Percentiles rank a stretch among this genome's conserved stretches.
These are phyloP conservation scores for Agrypnus murinus DNA, from an alignment of 2,888 invertebrate species.

Conservation along the genomic window DNA sequence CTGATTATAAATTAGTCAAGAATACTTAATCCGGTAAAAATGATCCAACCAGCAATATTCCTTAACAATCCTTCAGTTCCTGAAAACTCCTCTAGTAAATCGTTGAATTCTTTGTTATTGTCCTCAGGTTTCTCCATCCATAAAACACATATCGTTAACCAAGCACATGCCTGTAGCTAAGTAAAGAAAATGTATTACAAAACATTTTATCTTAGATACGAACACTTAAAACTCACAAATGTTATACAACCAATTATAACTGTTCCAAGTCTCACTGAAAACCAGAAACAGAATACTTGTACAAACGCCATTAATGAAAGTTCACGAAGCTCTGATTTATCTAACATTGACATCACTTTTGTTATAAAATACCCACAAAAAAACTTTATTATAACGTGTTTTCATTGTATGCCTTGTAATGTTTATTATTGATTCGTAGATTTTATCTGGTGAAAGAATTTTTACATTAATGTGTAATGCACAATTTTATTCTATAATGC, in stretches of 20 bases:
- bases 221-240: constrained; percentile 40
- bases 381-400: background rate
- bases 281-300: constrained; percentile 46
- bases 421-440: constrained; percentile 15
- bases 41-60: constrained; percentile 2
- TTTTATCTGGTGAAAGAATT: constrained; percentile 5
- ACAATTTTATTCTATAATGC: no score
- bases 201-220: no score
- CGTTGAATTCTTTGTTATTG: background rate
- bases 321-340: no score
- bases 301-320: constrained; percentile 16
- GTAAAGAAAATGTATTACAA: no score
- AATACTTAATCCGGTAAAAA: no score
- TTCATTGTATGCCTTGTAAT: background rate
- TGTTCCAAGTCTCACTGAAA: constrained; percentile 45
- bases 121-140: constrained; percentile 28
- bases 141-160: constrained; percentile 17
- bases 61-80: background rate
- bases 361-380: no score
- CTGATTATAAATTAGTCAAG: no score
- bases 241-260: constrained; percentile 39
- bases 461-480: no score
- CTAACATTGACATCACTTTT: no score
- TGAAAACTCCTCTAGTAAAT: constrained; percentile 11
- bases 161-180: constrained; percentile 20